Base-by-base conservation (phyloP, 37 sponge, comb jelly and placozoan species). In the Diacarnus erythraeanus region DNA sequence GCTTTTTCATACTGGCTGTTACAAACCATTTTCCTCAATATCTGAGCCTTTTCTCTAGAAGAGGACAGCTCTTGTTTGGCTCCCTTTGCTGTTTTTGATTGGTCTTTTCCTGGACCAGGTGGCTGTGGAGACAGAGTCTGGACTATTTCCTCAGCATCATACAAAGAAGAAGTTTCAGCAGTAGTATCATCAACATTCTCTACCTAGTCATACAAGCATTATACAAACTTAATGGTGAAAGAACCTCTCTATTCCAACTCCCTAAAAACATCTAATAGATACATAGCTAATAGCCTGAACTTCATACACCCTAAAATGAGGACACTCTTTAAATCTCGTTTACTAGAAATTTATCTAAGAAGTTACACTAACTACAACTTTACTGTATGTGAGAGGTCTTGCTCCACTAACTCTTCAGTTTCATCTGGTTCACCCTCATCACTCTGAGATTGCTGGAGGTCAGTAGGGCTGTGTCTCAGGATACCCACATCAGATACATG, bases 401-500 rank as follows among this genome's bases (percentile, higher is more conserved):
- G 17, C 18, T 59, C 26, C 18, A 4, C 26, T 10, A 59, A 3
- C 18, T 59, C 17, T 10, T 59, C 60, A 4, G 3, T 59, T 59
- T 4, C 18, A n/a, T 59, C 60, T 59, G 23, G 15, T 59, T 59
- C 60, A 27, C 26, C 60, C 60, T 59, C 6, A n/a, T 20, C 17
- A 17, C 17, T 20, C 17, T 10, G 56, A 10, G 17, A 54, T 54
- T 54, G 17, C 17, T 10, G 10, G 56, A 10, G 56, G 10, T 10
- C 17, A 54, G 56, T 17, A 17, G 17, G 17, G 17, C 17, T 54
- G 17, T n/a, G n/a, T n/a, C n/a, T n/a, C n/a, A n/a, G n/a, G n/a
- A n/a, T n/a, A n/a, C n/a, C n/a, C 39, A 76, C 77, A 59, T 76
- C 77, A 21, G 21, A 33, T 26, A 54, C 17, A 74, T 2, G 34